Evolutionary conservation across 1,140 invertebrate species (phyloP), one percentile per base, ranked within the genome.

Genomic region (Pachyrhynchus sulphureomaculatus): DNA sequence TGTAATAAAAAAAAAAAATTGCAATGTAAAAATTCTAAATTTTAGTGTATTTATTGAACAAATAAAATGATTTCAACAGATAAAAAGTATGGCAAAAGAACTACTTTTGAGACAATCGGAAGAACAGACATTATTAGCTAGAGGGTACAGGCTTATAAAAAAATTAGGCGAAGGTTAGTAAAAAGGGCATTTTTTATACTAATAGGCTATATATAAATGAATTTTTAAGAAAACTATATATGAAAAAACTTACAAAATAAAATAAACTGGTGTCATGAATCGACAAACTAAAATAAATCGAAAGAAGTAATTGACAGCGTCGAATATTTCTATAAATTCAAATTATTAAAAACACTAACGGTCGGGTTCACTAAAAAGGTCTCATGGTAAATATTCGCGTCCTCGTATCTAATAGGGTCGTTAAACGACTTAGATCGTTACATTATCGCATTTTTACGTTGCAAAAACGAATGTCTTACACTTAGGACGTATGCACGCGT

Each of bases 161-260:
- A 84, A 86, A 76, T 68, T 87, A 15, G 85, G 85, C 13, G 85
- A 87, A 77, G 86, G 86, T 48, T 13, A 34, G 51, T 8, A 6
- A 8, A 8, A 15, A 13, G 5, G 26, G 15, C 12, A 18, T 13
- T 39, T 39, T 39, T 39, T 4, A 10, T 39, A 39, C 15, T 13
- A n/a, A 5, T 13, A 6, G 5, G 5, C 13, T 17, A 10, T 39
- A 4, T 39, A 9, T 39, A 39, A 13, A 9, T 8, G 4, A 20
- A 8, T 47, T 21, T 18, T 26, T 48, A 18, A 26, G 13, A 4
- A 24, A 48, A 26, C 3, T 2, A 32, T 18, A 48, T 4, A 26
- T 24, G 2, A 26, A 13, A 32, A 13, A 48, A 9, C 45, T 8
- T 4, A n/a, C 2, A 36, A 36, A 4, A 36, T 36, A n/a, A 3